A percentile compares a stretch with the other conserved stretches of the same genome.
These are phyloP conservation scores for Euplagia quadripunctaria DNA, from an alignment of 2,888 invertebrate genomes.

Conservation along the genomic window DNA sequence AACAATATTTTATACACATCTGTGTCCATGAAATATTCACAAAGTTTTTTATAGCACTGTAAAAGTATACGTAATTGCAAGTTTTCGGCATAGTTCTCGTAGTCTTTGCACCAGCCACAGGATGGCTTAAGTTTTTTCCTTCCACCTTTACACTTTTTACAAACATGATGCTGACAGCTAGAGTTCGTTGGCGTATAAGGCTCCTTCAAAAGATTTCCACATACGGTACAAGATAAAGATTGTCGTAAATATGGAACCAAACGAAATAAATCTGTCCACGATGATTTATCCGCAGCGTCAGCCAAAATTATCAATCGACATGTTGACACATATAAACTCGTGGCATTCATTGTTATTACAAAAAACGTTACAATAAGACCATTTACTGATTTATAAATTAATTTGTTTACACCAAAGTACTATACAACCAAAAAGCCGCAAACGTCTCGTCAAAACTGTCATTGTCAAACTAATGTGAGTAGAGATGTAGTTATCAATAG, in stretches of 20 bases:
- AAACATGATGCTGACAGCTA: constrained; percentile 96
- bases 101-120: constrained; percentile 95
- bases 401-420: constrained; percentile 78
- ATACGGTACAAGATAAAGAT: constrained; percentile 96
- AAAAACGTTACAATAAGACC: constrained; percentile 56
- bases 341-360: constrained; percentile 91
- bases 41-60: constrained; percentile 96
- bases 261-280: constrained; percentile 94
- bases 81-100: constrained; percentile 93
- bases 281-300: constrained; percentile 90
- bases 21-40: constrained; percentile 93
- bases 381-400: constrained; percentile 67
- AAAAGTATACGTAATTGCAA: constrained; percentile 93
- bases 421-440: constrained; percentile 81
- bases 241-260: constrained; percentile 95
- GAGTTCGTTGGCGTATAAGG: constrained; percentile 93
- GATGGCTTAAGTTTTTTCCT: constrained; percentile 94
- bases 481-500: constrained; percentile 12
- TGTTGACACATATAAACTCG: constrained; percentile 93
- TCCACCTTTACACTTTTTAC: constrained; percentile 94
- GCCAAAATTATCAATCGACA: constrained; percentile 93
- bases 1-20: constrained; percentile 89
- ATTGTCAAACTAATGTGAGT: constrained; percentile 39
- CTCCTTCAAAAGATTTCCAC: constrained; percentile 93
- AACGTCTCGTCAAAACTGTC: constrained; percentile 66